Percentiles rank a stretch among this genome's conserved stretches.
phyloP scores from a whole-genome alignment of 2,797 vertebrate species.

The Pseudochromis fuscus region DNA sequence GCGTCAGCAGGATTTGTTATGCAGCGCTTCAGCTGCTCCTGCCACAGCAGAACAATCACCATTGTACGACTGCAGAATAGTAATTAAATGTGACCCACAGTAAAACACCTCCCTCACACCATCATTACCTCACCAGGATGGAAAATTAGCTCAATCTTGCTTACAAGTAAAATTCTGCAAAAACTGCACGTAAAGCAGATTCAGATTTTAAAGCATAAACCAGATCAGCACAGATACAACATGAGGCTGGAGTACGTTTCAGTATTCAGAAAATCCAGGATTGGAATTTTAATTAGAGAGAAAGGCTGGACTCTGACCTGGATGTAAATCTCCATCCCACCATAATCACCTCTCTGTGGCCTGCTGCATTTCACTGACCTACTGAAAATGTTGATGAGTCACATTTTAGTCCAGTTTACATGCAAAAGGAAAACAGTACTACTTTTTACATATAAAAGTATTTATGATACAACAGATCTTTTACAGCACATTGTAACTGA shows the following conservation, averaged over 20 bases:
- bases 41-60: conserved; percentile 58
- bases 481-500: too few species aligned
- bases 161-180: conserved; percentile 25
- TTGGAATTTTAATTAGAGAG: conserved; percentile 49
- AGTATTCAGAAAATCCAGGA: conserved; percentile 28
- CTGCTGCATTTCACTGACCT: conserved; percentile 13
- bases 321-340: conserved; percentile 48
- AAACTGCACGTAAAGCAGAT: conserved; percentile 16
- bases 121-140: conserved; percentile 37
- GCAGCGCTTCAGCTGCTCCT: conserved; percentile 53
- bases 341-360: conserved; percentile 35
- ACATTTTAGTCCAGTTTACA: conserved; percentile 17
- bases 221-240: background rate
- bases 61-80: conserved; percentile 55
- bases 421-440: conserved; percentile 7
- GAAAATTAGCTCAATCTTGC: conserved; percentile 8
- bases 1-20: conserved; percentile 70
- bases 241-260: conserved; percentile 7
- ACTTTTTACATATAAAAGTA: conserved; percentile 11
- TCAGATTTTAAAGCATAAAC: conserved; percentile 17
- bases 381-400: conserved; percentile 24
- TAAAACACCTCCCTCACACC: conserved; percentile 45
- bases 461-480: background rate
- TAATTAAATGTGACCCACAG: conserved; percentile 53
- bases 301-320: conserved; percentile 50